Conservation (phyloP, 2,113 vertebrate genomes). For the Podiceps cristatus region DNA sequence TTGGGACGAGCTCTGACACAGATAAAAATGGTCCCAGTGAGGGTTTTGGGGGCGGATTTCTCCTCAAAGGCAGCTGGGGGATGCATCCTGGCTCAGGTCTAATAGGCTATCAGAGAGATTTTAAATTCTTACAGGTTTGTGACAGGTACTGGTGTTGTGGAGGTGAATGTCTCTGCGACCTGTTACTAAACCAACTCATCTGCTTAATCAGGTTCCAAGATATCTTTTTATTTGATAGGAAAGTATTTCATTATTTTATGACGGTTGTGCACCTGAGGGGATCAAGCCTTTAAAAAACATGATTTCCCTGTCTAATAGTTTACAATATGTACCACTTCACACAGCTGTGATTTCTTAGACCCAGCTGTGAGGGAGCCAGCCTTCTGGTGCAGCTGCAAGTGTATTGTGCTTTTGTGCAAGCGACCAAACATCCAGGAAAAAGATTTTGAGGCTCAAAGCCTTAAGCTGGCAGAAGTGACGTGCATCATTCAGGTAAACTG, state of each 20-base stretch:
- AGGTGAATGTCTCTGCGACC: fast-evolving
- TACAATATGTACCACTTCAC: neutral
- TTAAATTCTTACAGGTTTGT: neutral
- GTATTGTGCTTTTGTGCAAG: neutral
- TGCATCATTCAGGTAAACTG: slow-evolving; percentile 32
- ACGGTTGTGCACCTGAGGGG: neutral
- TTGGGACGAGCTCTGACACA: too few relatives aligned
- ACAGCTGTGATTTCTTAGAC: neutral
- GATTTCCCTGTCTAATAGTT: neutral
- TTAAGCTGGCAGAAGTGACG: neutral
- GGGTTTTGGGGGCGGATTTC: neutral
- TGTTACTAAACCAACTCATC: neutral
- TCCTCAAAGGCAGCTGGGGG: neutral
- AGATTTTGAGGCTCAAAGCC: neutral
- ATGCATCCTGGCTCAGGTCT: neutral
- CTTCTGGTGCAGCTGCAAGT: neutral
- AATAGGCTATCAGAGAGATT: neutral
- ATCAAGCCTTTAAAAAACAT: neutral
- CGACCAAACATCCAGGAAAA: neutral
- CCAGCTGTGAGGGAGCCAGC: neutral
- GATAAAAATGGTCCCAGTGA: neutral
- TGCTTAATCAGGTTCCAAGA: neutral
- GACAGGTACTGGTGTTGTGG: neutral
- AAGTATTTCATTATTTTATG: neutral
- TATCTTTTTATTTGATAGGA: neutral